Percentiles rank a stretch among this genome's conserved stretches.
Conservation (phyloP, 2,888 invertebrate species). For the Pimpla rufipes region DNA sequence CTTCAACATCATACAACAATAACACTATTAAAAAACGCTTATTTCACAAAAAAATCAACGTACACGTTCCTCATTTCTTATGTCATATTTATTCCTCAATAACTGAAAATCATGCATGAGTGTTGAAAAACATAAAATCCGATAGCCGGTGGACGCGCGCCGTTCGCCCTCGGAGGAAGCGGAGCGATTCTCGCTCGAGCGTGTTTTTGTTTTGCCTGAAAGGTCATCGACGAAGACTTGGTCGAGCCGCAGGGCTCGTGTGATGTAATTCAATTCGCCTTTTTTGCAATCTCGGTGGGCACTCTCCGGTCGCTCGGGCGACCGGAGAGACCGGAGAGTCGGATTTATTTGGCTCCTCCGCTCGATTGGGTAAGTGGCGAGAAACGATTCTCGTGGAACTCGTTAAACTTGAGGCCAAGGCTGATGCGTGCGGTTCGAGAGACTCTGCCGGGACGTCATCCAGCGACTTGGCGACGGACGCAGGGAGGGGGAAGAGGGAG, state of each 20-base stretch:
- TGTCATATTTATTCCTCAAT: too few relatives aligned
- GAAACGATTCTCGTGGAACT: constrained; percentile 66
- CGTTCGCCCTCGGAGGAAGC: too few relatives aligned
- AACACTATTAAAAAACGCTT: too few relatives aligned
- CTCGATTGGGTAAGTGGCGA: constrained; percentile 63
- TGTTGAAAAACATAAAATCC: too few relatives aligned
- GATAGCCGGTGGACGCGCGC: too few relatives aligned
- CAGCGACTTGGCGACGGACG: background rate
- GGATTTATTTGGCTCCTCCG: constrained; percentile 63
- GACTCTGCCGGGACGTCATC: constrained; percentile 10
- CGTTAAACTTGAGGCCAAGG: constrained; percentile 68
- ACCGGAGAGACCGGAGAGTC: constrained; percentile 51
- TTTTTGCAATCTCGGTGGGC: background rate
- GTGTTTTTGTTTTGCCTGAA: too few relatives aligned
- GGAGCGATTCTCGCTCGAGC: too few relatives aligned
- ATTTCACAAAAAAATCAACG: too few relatives aligned
- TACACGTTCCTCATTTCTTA: too few relatives aligned
- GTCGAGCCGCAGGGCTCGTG: background rate
- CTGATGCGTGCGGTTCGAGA: constrained; percentile 22
- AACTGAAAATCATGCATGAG: too few relatives aligned
- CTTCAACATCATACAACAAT: too few relatives aligned
- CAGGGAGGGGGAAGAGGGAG: background rate
- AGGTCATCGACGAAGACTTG: background rate
- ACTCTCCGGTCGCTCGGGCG: background rate
- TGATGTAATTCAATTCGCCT: background rate